Percentiles rank a stretch among this genome's conserved stretches.
Evolutionary conservation across 1,140 invertebrate species (phyloP).

Genomic region (Drosophila mayri): DNA sequence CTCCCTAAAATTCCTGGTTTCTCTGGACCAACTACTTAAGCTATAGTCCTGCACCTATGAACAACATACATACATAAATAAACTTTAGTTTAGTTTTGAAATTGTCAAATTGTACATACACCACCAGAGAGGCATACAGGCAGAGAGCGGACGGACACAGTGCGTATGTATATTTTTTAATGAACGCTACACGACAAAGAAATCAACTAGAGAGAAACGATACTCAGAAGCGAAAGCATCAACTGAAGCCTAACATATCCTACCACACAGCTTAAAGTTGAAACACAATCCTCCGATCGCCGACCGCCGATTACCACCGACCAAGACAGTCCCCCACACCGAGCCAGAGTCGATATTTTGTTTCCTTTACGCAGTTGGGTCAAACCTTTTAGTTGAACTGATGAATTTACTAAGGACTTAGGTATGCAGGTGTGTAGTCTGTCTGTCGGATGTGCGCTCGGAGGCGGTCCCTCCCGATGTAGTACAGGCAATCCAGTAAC

Average conservation of each 20-base stretch:
- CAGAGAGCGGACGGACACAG: constrained; percentile 11
- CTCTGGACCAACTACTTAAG: constrained; percentile 56
- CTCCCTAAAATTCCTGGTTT: constrained; percentile 37
- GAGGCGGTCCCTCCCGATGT: constrained; percentile 11
- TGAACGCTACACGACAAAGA: constrained; percentile 40
- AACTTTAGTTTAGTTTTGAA: constrained; percentile 2
- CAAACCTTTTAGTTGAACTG: constrained; percentile 19
- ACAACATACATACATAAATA: constrained; percentile 1
- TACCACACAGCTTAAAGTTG: constrained; percentile 51
- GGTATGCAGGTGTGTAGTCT: not conserved
- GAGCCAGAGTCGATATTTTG: not conserved
- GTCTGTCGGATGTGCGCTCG: constrained; percentile 10
- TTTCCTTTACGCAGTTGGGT: constrained; percentile 30
- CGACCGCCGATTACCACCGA: constrained; percentile 4
- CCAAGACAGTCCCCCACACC: not conserved
- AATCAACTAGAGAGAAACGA: constrained; percentile 42
- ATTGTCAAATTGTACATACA: constrained; percentile 43
- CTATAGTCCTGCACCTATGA: constrained; percentile 36
- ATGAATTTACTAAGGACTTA: constrained; percentile 2
- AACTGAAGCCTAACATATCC: constrained; percentile 66
- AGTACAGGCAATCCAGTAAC: constrained; percentile 50
- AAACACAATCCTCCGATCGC: constrained; percentile 24
- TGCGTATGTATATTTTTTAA: constrained; percentile 43
- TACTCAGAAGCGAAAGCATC: constrained; percentile 37
- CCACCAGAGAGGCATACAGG: constrained; percentile 6